Base-by-base conservation (phyloP, 2,888 invertebrate genomes). In the Linhomoeus sp. region DNA sequence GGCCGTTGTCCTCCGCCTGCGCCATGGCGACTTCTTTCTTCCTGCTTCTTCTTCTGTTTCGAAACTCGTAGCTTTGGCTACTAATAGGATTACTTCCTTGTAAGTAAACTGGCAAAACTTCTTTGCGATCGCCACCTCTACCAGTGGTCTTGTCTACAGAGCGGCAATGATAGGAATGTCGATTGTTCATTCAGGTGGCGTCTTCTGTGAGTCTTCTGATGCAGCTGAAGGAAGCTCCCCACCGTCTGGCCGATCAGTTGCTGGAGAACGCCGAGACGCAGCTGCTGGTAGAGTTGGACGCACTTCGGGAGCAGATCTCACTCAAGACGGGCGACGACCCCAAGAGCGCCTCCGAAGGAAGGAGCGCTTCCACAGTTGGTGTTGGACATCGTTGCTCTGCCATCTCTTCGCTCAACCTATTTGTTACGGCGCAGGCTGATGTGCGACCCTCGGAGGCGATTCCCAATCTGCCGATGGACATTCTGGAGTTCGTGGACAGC, bases 401-500 rank as follows among this genome's bases (percentile, higher is more conserved):
- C 12, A 33, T 12, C 33, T 33, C n/a, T n/a, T n/a, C n/a, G n/a
- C 22, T 7, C 20, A 19, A 35, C 43, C 29, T 14, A 12, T 17
- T 7, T 25, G 17, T 17, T 5, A 12, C 9, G 19, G 19, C 17
- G 20, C 22, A 24, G 9, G 41, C 22, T 20, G 33, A 33, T 9
- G 9, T 33, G 1, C 48, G 49, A 1, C 49, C 49, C 2, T 40
- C 49, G 3, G 49, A 49, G 25, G 40, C 46, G 38, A 46, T 49
- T 23, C 43, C 43, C 20, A 49, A 43, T 23, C 45, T 50, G n/a
- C 50, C 50, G 12, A 37, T 50, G 44, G 60, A 63, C 49, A 56
- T 63, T 15, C 48, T 63, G 35, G 60, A 63, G 47, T 55, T 63
- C 23, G 59, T 62, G 3, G 63, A 64, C 46, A 50, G 52, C 43